phyloP scores from a whole-genome alignment of 2,113 vertebrate species.

The Ciconia stormi region DNA sequence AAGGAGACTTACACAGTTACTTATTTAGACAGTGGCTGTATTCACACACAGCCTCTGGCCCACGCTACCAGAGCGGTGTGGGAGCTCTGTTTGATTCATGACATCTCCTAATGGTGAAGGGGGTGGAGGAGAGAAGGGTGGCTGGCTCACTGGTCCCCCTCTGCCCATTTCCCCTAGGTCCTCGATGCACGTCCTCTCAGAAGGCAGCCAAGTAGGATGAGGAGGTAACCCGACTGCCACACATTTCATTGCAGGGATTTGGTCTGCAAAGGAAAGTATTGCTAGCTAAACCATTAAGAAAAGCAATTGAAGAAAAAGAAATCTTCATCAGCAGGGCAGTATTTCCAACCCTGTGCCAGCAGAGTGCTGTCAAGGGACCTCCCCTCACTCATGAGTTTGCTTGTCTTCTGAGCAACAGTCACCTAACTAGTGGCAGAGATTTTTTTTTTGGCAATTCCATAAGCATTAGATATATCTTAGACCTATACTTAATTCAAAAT shows the following conservation, averaged over 20 bases:
- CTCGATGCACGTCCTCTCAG: background rate
- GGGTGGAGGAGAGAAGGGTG: background rate
- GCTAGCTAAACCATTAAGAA: background rate
- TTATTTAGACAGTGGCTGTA: background rate
- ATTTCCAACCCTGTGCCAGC: background rate
- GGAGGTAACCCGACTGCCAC: background rate
- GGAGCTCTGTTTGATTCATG: background rate
- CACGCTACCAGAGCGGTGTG: background rate
- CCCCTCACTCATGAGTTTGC: background rate
- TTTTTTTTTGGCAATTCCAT: background rate
- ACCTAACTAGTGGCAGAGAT: background rate
- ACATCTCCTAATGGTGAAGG: background rate
- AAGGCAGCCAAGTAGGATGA: background rate
- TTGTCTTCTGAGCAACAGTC: background rate
- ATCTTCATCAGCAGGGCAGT: background rate
- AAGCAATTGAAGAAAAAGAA: background rate
- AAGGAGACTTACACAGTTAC: background rate
- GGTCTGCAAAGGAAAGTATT: background rate
- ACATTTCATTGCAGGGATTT: background rate
- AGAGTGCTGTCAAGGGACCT: background rate
- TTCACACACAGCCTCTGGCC: constrained; percentile 1
- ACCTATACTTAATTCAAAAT: background rate
- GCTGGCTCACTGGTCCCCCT: background rate
- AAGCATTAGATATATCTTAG: background rate
- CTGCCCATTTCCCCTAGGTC: background rate